Conservation (phyloP, 2,888 invertebrate genomes). For the Anodontia alba region DNA sequence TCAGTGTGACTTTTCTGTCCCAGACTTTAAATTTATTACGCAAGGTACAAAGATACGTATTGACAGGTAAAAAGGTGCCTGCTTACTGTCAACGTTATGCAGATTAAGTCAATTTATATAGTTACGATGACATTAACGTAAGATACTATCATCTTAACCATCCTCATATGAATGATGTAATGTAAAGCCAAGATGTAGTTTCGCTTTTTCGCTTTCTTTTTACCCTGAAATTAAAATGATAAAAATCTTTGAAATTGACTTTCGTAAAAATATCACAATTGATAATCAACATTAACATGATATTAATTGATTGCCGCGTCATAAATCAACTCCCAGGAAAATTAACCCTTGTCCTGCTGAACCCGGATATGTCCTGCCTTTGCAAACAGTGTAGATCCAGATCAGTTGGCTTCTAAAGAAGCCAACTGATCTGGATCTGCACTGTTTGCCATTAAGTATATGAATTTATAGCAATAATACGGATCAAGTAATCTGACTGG, state of each 20-base stretch:
- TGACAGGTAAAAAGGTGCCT: constrained; percentile 4
- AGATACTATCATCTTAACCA: neutral
- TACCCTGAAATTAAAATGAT: neutral
- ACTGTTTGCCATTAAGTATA: neutral
- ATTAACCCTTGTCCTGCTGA: too few species aligned
- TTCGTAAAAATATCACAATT: constrained; percentile 5
- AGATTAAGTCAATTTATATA: constrained; percentile 18
- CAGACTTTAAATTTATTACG: neutral
- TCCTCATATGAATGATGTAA: constrained; percentile 7
- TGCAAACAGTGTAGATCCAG: neutral
- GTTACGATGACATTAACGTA: constrained; percentile 13
- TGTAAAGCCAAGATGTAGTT: constrained; percentile 3
- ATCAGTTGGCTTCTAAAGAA: too few species aligned
- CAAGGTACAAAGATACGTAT: neutral
- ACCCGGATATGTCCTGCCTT: too few species aligned
- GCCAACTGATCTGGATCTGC: too few species aligned
- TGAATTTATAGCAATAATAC: too few species aligned
- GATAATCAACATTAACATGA: constrained; percentile 10
- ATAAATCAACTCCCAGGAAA: constrained; percentile 1
- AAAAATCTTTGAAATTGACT: constrained; percentile 15
- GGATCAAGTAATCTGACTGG: too few species aligned
- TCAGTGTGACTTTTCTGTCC: too few species aligned
- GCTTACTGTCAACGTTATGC: constrained; percentile 11
- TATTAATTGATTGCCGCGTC: constrained; percentile 3
- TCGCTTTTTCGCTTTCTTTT: constrained; percentile 8